Evolutionary conservation across 2,888 invertebrate species (phyloP).

Genomic region (Ditula angustiorana): DNA sequence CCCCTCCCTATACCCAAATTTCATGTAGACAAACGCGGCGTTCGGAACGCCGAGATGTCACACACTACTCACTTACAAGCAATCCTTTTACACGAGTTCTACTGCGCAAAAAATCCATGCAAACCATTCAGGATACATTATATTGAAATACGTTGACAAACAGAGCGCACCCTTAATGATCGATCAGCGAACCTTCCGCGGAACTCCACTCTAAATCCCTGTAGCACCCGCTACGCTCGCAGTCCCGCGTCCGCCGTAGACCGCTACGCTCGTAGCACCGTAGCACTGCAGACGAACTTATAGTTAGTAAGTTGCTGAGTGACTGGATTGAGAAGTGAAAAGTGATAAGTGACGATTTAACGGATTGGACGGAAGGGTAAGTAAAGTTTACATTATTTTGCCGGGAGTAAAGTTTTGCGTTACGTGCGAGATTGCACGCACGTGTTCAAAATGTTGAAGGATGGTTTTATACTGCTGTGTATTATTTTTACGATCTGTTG

Average conservation of each 20-base stretch:
- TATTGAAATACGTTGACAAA: conserved; percentile 32
- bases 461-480: conserved; percentile 7
- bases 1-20: too few species aligned
- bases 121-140: conserved; percentile 29
- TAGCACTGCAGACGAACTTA: conserved; percentile 25
- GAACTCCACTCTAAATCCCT: conserved; percentile 15
- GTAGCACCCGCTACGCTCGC: conserved; percentile 17
- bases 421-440: conserved; percentile 1
- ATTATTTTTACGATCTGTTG: conserved; percentile 23
- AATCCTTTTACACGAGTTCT: conserved; percentile 28
- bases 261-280: conserved; percentile 32
- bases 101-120: conserved; percentile 30
- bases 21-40: not conserved
- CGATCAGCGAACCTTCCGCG: conserved; percentile 29
- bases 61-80: conserved; percentile 1
- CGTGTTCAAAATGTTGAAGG: conserved; percentile 21
- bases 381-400: conserved; percentile 19
- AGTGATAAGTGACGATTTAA: conserved; percentile 31
- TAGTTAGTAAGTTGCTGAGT: conserved; percentile 18
- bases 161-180: conserved; percentile 39
- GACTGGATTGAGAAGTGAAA: conserved; percentile 20
- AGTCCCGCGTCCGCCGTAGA: conserved; percentile 26
- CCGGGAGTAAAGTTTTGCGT: not conserved
- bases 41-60: not conserved
- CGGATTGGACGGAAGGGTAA: conserved; percentile 26